Percentiles rank a stretch among this genome's conserved stretches.
Evolutionary conservation across 2,113 vertebrate species (phyloP).

Genomic region (Hystrix brachyura): DNA sequence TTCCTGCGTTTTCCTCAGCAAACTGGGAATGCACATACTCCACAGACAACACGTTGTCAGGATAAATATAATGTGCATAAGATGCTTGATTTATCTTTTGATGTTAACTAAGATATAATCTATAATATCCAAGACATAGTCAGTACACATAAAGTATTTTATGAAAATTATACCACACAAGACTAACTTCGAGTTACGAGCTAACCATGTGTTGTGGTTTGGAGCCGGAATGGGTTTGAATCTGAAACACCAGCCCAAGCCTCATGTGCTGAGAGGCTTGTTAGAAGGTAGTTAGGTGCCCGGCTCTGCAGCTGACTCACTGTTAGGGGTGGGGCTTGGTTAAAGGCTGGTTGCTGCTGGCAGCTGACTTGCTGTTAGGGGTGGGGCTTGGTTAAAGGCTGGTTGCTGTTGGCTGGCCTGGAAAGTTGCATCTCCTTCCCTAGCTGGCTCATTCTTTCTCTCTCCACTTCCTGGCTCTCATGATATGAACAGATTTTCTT

Average conservation of each 20-base stretch:
- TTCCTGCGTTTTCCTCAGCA: neutral
- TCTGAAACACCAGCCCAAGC: neutral
- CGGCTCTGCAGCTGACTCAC: neutral
- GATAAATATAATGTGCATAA: neutral
- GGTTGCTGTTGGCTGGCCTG: rapidly evolving
- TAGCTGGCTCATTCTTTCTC: neutral
- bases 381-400: neutral
- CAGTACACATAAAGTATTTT: neutral
- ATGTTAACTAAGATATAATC: neutral
- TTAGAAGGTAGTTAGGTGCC: neutral
- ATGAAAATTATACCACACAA: neutral
- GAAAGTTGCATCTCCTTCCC: neutral
- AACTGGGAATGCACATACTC: neutral
- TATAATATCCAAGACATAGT: neutral
- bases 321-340: neutral
- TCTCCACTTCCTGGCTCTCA: neutral
- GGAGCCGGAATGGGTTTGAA: neutral
- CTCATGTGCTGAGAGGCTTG: neutral
- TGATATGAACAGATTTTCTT: neutral
- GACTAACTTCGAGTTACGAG: constrained; percentile 27
- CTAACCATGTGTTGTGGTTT: neutral
- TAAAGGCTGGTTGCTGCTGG: neutral
- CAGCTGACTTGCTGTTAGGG: neutral
- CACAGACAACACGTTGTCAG: neutral
- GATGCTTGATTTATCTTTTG: neutral